Conservation (phyloP, 2,113 vertebrate species). For the Ailurus styani region DNA sequence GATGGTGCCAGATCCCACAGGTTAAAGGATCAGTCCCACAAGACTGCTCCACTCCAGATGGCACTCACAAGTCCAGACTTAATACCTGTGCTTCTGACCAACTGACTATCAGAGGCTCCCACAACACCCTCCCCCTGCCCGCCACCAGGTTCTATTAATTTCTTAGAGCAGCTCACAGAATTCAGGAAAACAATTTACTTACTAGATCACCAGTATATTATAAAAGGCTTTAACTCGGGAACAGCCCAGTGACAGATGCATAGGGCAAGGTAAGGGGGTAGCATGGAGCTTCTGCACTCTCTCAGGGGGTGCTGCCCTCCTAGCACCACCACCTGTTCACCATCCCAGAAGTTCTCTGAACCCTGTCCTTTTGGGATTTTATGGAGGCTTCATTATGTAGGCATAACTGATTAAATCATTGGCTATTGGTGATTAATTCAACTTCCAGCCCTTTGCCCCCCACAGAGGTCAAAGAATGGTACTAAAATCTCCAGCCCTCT, state of each 20-base stretch:
- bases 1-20: neutral
- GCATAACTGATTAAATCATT: neutral
- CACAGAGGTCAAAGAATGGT: neutral
- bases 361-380: neutral
- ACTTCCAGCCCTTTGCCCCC: neutral
- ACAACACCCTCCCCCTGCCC: neutral
- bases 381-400: neutral
- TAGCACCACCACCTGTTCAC: neutral
- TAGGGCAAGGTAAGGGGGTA: neutral
- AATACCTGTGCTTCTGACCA: neutral
- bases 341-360: neutral
- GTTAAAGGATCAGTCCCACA: neutral
- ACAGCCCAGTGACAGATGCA: neutral
- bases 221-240: neutral
- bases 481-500: neutral
- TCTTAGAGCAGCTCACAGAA: neutral
- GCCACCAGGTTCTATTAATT: neutral
- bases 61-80: neutral
- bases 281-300: neutral
- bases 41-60: neutral
- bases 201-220: neutral
- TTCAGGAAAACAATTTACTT: neutral
- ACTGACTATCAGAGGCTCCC: neutral
- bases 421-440: neutral
- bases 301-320: no score